Evolutionary conservation across 2,797 vertebrate genomes (phyloP), one percentile per base, ranked within the genome.

Genomic region (Tolypeutes matacus): DNA sequence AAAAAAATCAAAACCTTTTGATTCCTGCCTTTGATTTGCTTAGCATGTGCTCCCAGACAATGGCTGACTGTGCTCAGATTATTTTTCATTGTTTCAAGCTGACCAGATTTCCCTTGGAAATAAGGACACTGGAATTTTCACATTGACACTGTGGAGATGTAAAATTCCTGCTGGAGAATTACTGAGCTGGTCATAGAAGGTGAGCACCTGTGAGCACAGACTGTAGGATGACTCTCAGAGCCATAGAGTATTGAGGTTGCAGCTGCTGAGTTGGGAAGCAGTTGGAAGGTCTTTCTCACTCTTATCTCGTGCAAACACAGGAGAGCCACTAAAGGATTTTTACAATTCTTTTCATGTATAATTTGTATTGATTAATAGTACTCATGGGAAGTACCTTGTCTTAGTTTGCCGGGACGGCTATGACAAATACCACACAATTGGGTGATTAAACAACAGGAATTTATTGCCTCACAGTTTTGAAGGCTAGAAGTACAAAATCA

Each of bases 321-420:
- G 89, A 95, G 97, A 97, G 51, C 60, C 51, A 11, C 93, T 8
- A 85, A 82, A 96, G 89, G 91, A 91, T 56, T 97, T 96, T 93
- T 85, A 89, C 96, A n/a, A 98, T 97, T 89, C 91, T 91, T 97
- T 89, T 95, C 94, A 80, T 96, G 72, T 97, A 86, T 96, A 95
- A 97, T 98, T 98, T 96, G 21, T 94, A 95, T 96, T 98, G 96
- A 97, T 98, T 96, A 98, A 97, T 95, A 94, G 90, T 92, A 97
- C 95, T 95, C 97, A 88, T 86, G 89, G 96, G 95, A 97, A 97
- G 92, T 39, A 42, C 46, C 46, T 7, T 49, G 46, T 49, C n/a
- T n/a, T n/a, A n/a, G n/a, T n/a, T n/a, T n/a, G n/a, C n/a, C n/a
- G n/a, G n/a, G n/a, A n/a, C n/a, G n/a, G n/a, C n/a, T n/a, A n/a